Base-by-base conservation (phyloP, 1,140 invertebrate species). In the Orius insidiosus region DNA sequence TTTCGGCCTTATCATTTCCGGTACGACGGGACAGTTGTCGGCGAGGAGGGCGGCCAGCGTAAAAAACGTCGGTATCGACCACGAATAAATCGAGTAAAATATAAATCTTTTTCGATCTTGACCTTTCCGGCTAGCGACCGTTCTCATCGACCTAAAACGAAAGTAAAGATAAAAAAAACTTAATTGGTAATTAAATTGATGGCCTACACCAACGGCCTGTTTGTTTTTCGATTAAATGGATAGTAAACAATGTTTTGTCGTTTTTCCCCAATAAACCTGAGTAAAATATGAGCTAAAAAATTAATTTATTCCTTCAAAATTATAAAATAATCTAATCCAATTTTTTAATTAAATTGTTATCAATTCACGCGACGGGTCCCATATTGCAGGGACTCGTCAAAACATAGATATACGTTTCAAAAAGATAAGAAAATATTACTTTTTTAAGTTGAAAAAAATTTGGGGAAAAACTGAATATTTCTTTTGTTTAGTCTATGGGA, bases 31-130 rank as follows among this genome's bases (percentile, higher is more conserved):
- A 3, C 63, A 59, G 10, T 68, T 54, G 46, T 76, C 70, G 67
- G 75, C 70, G 11, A 68, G 59, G 2, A 69, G 56, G 18, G 70
- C 71, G 11, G 72, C 50, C 2, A 63, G 52, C 5, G 72, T 63
- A 14, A 75, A 53, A 1, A 74, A 2, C 0, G 67, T 46, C 0
- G 78, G 71, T 11, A 69, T 60, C 0, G 75, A 74, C 77, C 78
- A 82, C 1, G 76, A 75, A 54, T 81, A 83, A 0, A 74, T 58
- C 0, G 73, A 78, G 54, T 81, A 83, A 44, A 72, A 53, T 0
- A 70, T 54, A 54, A 80, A 81, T 18, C 50, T 24, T 24, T 24
- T 24, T 24, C 24, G 15, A 30, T 24, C 16, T 10, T 14, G 42
- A 15, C 42, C 13, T 24, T 30, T 15, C 31, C 31, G 5, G 31